Evolutionary conservation across 1,140 invertebrate species (phyloP), one percentile per base, ranked within the genome.

Genomic region (Diabrotica virgifera): DNA sequence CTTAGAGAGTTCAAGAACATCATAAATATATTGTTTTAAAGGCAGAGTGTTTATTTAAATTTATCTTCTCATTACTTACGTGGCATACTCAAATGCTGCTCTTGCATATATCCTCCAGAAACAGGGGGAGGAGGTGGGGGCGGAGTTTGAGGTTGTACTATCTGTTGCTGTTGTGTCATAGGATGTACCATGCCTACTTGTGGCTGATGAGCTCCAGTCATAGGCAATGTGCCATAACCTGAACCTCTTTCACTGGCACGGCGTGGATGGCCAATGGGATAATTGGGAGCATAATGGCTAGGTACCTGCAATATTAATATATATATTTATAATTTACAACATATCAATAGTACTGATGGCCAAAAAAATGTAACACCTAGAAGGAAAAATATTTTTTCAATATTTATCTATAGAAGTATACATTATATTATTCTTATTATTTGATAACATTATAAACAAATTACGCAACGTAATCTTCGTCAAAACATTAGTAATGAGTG

Each of bases 201-300:
- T 10, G 88, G 87, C 69, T 72, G 72, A 64, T 80, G 79, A 61
- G 76, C 68, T 55, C 78, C 84, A 0, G 82, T 77, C 70, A 92
- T 84, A 5, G 89, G 91, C 56, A 91, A 75, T 5, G 90, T 89
- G 72, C 92, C 93, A 77, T 96, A 96, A 5, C 92, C 93, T 10
- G 89, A 87, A n/a, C 89, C 90, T 46, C 91, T 83, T 69, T 92
- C 81, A 63, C 72, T 51, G 75, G 78, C 65, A 24, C 88, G 83
- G 72, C 88, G 81, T 2, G 89, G 87, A 83, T 92, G 90, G 0
- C 90, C 90, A 62, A 93, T 81, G 5, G 94, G 93, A 82, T 95
- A 96, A 81, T 96, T 96, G 6, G 94, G 94, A 10, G 93, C 94
- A 81, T 97, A 97, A 80, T 96, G 94, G 74, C 91, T 94, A 5